Percentiles rank a stretch among this genome's conserved stretches.
These are phyloP conservation scores for Ephialtes manifestator DNA, from an alignment of 2,888 invertebrate genomes.

Conservation along the genomic window DNA sequence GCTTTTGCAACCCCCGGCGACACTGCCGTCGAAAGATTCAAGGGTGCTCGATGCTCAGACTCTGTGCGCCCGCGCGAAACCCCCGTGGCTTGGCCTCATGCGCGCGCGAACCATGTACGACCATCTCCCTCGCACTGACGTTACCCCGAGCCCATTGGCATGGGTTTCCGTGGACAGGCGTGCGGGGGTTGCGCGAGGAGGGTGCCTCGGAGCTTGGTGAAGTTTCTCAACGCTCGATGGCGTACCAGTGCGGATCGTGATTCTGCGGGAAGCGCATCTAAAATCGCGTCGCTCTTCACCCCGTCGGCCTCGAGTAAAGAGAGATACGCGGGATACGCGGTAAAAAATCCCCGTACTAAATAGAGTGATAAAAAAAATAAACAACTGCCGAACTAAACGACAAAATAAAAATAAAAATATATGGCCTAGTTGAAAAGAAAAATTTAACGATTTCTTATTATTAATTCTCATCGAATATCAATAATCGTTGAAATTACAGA, in stretches of 20 bases:
- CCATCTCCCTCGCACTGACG: constrained; percentile 33
- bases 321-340: constrained; percentile 21
- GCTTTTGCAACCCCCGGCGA: constrained; percentile 52
- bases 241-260: constrained; percentile 85
- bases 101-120: constrained; percentile 57
- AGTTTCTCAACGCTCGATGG: constrained; percentile 84
- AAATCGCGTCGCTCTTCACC: constrained; percentile 60
- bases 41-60: constrained; percentile 66
- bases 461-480: not conserved
- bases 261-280: constrained; percentile 83
- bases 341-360: not conserved
- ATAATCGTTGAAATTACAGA: not conserved
- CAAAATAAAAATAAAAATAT: no score
- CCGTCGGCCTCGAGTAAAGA: constrained; percentile 11
- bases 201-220: constrained; percentile 75
- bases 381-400: not conserved
- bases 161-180: constrained; percentile 49
- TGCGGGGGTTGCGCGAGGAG: constrained; percentile 75
- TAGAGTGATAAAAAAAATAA: not conserved
- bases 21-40: constrained; percentile 68
- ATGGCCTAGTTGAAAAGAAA: constrained; percentile 13
- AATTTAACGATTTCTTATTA: not conserved
- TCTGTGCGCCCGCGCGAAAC: constrained; percentile 68
- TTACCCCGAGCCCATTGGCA: constrained; percentile 30
- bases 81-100: constrained; percentile 48